Conservation (phyloP, 1,140 invertebrate species). For the Dendroctonus ponderosae region DNA sequence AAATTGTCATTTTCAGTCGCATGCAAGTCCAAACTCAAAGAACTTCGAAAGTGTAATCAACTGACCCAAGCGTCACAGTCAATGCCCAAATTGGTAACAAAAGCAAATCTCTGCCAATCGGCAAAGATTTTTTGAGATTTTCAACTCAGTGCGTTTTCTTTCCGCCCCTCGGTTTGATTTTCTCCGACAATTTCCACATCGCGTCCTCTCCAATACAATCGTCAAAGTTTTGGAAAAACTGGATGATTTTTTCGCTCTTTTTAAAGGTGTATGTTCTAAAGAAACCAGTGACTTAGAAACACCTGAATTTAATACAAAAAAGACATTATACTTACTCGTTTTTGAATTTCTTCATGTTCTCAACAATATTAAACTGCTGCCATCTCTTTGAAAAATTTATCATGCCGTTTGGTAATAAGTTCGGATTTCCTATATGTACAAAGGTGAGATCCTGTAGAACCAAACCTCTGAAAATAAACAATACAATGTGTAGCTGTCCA, state of each 20-base stretch:
- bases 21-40: not conserved
- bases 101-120: too few relatives aligned
- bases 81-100: too few relatives aligned
- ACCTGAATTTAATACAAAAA: not conserved
- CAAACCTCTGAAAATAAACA: slow-evolving; percentile 75
- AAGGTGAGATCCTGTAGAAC: slow-evolving; percentile 99
- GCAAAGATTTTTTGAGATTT: too few relatives aligned
- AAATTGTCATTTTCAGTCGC: not conserved
- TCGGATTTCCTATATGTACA: slow-evolving; percentile 95
- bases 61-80: too few relatives aligned
- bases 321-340: slow-evolving; percentile 70
- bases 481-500: not conserved
- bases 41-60: too few relatives aligned
- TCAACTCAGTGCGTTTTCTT: slow-evolving; percentile 51
- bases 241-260: slow-evolving; percentile 88
- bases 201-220: slow-evolving; percentile 93
- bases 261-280: slow-evolving; percentile 79
- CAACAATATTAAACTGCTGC: slow-evolving; percentile 97
- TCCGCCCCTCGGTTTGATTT: slow-evolving; percentile 86
- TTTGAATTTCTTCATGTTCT: slow-evolving; percentile 96
- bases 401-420: slow-evolving; percentile 80
- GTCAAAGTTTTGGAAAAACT: slow-evolving; percentile 96
- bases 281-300: slow-evolving; percentile 39
- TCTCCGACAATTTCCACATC: slow-evolving; percentile 97
- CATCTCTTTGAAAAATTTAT: slow-evolving; percentile 97